Evolutionary conservation across 2,888 invertebrate genomes (phyloP).

Genomic region (Empis stercorea): DNA sequence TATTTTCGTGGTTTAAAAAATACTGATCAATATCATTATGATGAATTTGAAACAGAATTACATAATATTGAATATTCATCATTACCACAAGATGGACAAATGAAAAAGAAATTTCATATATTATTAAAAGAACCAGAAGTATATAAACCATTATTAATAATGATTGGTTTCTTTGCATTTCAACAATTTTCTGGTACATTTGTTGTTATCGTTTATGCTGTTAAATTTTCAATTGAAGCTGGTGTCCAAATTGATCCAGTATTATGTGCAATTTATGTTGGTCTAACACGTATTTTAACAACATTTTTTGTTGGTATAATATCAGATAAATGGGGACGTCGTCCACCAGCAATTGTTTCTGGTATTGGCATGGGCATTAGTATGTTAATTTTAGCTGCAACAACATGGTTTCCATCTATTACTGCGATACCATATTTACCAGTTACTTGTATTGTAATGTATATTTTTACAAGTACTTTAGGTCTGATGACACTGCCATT

Average conservation of each 20-base stretch:
- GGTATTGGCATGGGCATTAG: conserved; percentile 47
- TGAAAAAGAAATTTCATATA: conserved; percentile 19
- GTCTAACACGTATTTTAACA: conserved; percentile 46
- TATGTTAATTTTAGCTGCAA: conserved; percentile 42
- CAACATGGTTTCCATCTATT: conserved; percentile 30
- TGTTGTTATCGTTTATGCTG: conserved; percentile 58
- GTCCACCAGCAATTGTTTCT: conserved; percentile 51
- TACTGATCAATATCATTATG: conserved; percentile 18
- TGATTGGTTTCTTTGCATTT: conserved; percentile 51
- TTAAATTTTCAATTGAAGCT: conserved; percentile 48
- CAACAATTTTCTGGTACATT: conserved; percentile 60
- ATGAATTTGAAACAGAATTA: conserved; percentile 17
- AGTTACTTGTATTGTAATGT: conserved; percentile 24
- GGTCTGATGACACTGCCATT: conserved; percentile 53
- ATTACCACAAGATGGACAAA: conserved; percentile 16
- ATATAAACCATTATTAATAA: conserved; percentile 33
- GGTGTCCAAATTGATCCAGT: conserved; percentile 51
- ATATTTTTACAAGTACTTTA: conserved; percentile 38
- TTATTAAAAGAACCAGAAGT: conserved; percentile 29
- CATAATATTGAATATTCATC: conserved; percentile 13
- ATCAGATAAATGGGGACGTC: conserved; percentile 47
- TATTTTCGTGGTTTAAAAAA: conserved; percentile 45
- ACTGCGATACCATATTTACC: conserved; percentile 23
- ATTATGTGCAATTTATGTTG: conserved; percentile 51
- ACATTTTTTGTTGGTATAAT: conserved; percentile 50